Evolutionary conservation across 2,113 vertebrate genomes (phyloP).

Genomic region (Lota lota): DNA sequence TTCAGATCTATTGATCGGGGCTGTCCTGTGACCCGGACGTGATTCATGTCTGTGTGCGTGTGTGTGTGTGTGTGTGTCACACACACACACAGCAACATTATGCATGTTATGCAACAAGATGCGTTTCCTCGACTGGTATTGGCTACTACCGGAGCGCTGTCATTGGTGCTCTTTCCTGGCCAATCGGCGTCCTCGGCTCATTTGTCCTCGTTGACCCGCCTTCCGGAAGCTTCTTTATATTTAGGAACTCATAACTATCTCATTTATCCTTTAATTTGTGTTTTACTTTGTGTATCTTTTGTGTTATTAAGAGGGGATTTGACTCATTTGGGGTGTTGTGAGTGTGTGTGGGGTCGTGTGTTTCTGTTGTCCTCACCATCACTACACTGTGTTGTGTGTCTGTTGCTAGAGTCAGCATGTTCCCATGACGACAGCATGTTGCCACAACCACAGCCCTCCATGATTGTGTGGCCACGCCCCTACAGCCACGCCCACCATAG

Average conservation of each 20-base stretch:
- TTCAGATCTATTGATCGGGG: too few species aligned
- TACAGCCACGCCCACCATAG: constrained; percentile 5
- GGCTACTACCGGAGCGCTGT: background rate
- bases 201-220: background rate
- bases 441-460: too few species aligned
- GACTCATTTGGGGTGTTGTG: background rate
- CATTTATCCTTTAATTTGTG: too few species aligned
- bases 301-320: background rate
- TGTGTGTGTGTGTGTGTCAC: background rate
- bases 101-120: constrained; percentile 2
- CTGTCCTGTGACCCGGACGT: too few species aligned
- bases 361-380: background rate
- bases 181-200: background rate
- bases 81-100: constrained; percentile 15
- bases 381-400: too few species aligned
- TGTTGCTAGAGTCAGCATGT: too few species aligned
- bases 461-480: constrained; percentile 3
- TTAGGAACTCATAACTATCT: too few species aligned
- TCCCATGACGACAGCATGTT: too few species aligned
- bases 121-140: background rate
- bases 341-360: background rate
- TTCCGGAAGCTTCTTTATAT: too few species aligned
- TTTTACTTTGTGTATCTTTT: background rate
- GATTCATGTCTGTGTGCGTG: too few species aligned
- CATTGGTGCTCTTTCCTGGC: background rate